A percentile compares a stretch with the other conserved stretches of the same genome.
phyloP scores from a whole-genome alignment of 2,797 vertebrate species.

The Alcedo atthis region DNA sequence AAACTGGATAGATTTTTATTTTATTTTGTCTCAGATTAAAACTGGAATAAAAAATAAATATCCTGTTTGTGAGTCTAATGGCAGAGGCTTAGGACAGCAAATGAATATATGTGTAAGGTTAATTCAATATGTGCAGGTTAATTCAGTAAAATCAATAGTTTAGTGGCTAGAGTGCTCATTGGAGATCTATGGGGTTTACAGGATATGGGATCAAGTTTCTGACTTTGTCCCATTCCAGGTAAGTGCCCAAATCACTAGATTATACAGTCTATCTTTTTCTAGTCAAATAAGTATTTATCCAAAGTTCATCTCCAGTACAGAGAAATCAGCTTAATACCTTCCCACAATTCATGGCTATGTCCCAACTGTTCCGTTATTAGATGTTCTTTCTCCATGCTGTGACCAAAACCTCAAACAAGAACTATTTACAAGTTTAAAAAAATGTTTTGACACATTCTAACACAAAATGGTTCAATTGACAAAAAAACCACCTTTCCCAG shows the following conservation, averaged over 20 bases:
- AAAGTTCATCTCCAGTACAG: background rate
- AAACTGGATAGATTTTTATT: background rate
- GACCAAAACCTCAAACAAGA: background rate
- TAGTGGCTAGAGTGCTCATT: background rate
- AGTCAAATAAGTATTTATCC: background rate
- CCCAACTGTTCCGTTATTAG: background rate
- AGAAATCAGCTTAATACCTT: background rate
- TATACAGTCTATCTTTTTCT: background rate
- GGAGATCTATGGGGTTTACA: background rate
- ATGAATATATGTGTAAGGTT: constrained; percentile 46
- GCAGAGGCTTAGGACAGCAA: background rate
- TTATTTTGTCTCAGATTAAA: background rate
- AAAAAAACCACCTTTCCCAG: background rate
- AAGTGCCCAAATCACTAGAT: background rate
- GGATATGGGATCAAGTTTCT: background rate
- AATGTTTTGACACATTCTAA: background rate
- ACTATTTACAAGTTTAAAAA: background rate
- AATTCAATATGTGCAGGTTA: constrained; percentile 54
- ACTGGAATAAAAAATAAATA: background rate
- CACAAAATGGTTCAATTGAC: background rate
- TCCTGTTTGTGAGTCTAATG: background rate
- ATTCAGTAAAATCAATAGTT: constrained; percentile 60
- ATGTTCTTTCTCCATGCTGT: background rate
- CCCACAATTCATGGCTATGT: accelerated
- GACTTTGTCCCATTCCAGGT: background rate